These are phyloP conservation scores for Mastomys natalensis DNA, from an alignment of 2,113 vertebrate species.

Conservation along the genomic window DNA sequence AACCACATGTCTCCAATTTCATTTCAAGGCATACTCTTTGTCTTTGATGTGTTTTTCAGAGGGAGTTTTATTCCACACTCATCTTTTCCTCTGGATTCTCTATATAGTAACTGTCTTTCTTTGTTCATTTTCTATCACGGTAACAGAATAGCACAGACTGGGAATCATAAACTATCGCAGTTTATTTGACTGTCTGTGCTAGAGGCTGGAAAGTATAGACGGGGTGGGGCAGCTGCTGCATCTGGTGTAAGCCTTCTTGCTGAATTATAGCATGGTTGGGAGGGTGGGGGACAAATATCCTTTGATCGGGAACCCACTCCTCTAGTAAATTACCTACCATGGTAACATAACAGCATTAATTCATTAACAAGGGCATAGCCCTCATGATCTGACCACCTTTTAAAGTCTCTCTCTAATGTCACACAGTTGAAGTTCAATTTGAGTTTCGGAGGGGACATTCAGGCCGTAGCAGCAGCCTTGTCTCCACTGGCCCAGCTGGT, in stretches of 20 bases:
- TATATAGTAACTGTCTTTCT: neutral
- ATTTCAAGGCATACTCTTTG: conserved; percentile 53
- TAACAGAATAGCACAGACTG: neutral
- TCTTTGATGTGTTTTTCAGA: conserved; percentile 71
- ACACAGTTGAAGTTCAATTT: neutral
- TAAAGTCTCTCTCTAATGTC: neutral
- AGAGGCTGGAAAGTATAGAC: neutral
- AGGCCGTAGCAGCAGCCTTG: neutral
- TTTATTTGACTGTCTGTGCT: neutral
- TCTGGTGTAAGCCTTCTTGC: neutral
- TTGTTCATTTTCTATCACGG: neutral
- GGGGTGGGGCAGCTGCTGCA: neutral
- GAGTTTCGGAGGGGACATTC: neutral
- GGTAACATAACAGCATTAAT: neutral
- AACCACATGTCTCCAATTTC: conserved; percentile 71
- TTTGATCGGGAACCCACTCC: neutral
- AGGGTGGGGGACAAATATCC: neutral
- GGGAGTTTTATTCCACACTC: conserved; percentile 24
- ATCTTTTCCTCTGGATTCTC: neutral
- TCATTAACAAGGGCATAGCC: neutral
- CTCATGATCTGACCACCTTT: neutral
- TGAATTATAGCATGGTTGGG: neutral
- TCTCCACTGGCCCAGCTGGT: neutral
- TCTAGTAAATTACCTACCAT: neutral
- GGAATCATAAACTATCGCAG: neutral